These are phyloP conservation scores for Pollachius pollachius DNA, from an alignment of 2,113 vertebrate species.

Conservation along the genomic window DNA sequence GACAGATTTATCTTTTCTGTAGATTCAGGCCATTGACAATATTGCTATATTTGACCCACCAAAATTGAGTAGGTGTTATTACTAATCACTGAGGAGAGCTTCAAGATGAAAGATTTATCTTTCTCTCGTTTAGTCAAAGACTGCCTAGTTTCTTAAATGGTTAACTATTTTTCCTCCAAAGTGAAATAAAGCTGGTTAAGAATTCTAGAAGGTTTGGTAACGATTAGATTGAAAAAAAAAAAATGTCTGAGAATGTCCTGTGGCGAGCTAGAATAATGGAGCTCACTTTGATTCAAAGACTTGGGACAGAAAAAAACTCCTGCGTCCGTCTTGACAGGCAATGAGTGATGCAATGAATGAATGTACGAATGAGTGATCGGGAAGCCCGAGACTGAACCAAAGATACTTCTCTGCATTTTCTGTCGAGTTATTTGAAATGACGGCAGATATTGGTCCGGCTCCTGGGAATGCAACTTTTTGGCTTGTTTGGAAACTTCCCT, in stretches of 20 bases:
- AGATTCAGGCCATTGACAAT: too few species aligned
- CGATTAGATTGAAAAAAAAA: neutral
- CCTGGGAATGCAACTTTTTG: conserved; percentile 19
- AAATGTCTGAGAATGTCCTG: neutral
- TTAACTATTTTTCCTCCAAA: neutral
- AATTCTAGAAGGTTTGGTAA: neutral
- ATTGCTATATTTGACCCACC: too few species aligned
- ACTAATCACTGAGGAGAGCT: neutral
- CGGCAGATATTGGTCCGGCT: conserved; percentile 21
- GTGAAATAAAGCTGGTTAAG: neutral
- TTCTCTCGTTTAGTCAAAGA: neutral
- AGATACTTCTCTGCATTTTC: too few species aligned
- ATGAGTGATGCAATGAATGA: neutral
- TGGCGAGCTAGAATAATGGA: neutral
- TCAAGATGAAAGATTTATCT: neutral
- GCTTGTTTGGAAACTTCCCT: conserved; percentile 32
- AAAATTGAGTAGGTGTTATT: neutral
- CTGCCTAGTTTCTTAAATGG: neutral
- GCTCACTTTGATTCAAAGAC: neutral
- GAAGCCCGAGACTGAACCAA: neutral
- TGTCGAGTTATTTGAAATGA: conserved; percentile 4
- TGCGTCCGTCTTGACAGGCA: neutral
- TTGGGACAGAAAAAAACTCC: neutral
- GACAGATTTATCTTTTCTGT: too few species aligned
- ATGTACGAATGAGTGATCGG: neutral